Percentiles rank a stretch among this genome's conserved stretches.
phyloP scores from a whole-genome alignment of 2,888 invertebrate species.

The Hirtodrosophila cameraria region DNA sequence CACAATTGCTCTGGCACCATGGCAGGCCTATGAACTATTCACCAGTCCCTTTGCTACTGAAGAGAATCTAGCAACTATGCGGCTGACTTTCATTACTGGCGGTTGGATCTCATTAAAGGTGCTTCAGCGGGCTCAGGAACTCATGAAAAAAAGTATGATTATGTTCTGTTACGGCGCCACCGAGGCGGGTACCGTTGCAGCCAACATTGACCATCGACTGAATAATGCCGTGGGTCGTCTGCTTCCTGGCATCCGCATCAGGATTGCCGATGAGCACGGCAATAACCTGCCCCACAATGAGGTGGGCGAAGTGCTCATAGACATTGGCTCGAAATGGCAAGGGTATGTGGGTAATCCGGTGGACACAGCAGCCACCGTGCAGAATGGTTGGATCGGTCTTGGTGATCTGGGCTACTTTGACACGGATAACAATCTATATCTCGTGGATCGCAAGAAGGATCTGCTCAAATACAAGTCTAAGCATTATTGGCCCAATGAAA shows the following conservation, averaged over 20 bases:
- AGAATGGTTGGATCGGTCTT: conserved; percentile 76
- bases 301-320: conserved; percentile 71
- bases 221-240: conserved; percentile 68
- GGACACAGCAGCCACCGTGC: conserved; percentile 49
- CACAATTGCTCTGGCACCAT: conserved; percentile 51
- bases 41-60: conserved; percentile 44
- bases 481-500: conserved; percentile 73
- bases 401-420: conserved; percentile 82
- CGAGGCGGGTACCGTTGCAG: conserved; percentile 54
- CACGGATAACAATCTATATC: conserved; percentile 66
- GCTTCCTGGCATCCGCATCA: conserved; percentile 47
- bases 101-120: conserved; percentile 44
- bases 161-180: conserved; percentile 59
- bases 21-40: conserved; percentile 54
- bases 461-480: conserved; percentile 75
- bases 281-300: conserved; percentile 58
- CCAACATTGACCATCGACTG: conserved; percentile 36
- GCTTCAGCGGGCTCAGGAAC: conserved; percentile 27
- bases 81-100: conserved; percentile 39
- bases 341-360: conserved; percentile 76
- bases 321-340: conserved; percentile 55
- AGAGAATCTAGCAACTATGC: conserved; percentile 34
- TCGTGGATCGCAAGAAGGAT: conserved; percentile 81
- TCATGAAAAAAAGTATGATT: conserved; percentile 37
- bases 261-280: conserved; percentile 69